Percentiles rank a stretch among this genome's conserved stretches.
These are phyloP conservation scores for Drosophila sordidula DNA, from an alignment of 2,888 invertebrate species.

Conservation along the genomic window DNA sequence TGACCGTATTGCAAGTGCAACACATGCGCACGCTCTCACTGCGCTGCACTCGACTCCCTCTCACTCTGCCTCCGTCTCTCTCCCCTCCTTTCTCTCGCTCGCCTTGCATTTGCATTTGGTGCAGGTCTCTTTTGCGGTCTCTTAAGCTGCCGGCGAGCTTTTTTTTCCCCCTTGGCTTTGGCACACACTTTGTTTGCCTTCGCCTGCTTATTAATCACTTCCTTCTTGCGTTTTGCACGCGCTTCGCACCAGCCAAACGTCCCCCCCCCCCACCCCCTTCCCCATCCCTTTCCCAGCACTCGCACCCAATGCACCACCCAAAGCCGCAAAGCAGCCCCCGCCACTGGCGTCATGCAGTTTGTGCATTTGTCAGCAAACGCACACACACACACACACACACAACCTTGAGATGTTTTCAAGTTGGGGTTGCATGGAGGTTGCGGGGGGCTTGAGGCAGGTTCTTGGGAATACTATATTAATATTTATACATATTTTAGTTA, in stretches of 20 bases:
- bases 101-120: constrained; percentile 24
- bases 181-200: constrained; percentile 47
- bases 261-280: neutral
- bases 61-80: neutral
- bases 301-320: neutral
- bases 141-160: constrained; percentile 50
- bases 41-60: constrained; percentile 27
- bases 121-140: constrained; percentile 47
- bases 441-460: neutral
- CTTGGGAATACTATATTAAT: neutral
- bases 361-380: constrained; percentile 60
- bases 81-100: neutral
- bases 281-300: too few relatives aligned
- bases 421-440: constrained; percentile 6
- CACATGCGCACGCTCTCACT: constrained; percentile 70
- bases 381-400: constrained; percentile 15
- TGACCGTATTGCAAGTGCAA: constrained; percentile 55
- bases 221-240: constrained; percentile 63
- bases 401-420: constrained; percentile 40
- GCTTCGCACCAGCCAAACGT: constrained; percentile 23
- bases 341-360: constrained; percentile 54
- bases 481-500: constrained; percentile 15
- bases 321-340: constrained; percentile 3
- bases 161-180: constrained; percentile 12
- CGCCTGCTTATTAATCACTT: constrained; percentile 70